phyloP scores from a whole-genome alignment of 2,888 invertebrate genomes.

The Chirona hameri region DNA sequence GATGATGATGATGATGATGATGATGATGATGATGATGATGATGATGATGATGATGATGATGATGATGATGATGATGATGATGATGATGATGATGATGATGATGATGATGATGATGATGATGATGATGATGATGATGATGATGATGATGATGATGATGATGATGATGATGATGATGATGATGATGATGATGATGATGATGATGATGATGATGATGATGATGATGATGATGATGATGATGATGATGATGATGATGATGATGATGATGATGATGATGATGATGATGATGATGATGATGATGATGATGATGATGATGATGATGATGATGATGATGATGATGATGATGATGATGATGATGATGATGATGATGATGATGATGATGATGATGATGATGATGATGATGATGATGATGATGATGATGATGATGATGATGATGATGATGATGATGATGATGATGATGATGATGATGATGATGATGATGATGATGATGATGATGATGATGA shows the following conservation, averaged over 20 bases:
- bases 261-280: slow-evolving; percentile 22
- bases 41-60: slow-evolving; percentile 22
- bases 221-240: slow-evolving; percentile 22
- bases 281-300: no score
- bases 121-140: slow-evolving; percentile 22
- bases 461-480: no score
- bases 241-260: slow-evolving; percentile 22
- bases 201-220: slow-evolving; percentile 22
- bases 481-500: no score
- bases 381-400: slow-evolving; percentile 22
- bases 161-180: slow-evolving; percentile 22
- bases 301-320: no score
- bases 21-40: neutral
- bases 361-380: no score
- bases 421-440: no score
- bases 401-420: no score
- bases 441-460: no score
- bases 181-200: slow-evolving; percentile 22
- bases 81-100: neutral
- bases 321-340: no score
- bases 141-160: slow-evolving; percentile 10
- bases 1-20: neutral
- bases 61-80: slow-evolving; percentile 22
- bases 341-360: no score
- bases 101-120: slow-evolving; percentile 1